These are phyloP conservation scores for Rhinopithecus roxellana DNA, from an alignment of 2,113 vertebrate genomes.

Conservation along the genomic window DNA sequence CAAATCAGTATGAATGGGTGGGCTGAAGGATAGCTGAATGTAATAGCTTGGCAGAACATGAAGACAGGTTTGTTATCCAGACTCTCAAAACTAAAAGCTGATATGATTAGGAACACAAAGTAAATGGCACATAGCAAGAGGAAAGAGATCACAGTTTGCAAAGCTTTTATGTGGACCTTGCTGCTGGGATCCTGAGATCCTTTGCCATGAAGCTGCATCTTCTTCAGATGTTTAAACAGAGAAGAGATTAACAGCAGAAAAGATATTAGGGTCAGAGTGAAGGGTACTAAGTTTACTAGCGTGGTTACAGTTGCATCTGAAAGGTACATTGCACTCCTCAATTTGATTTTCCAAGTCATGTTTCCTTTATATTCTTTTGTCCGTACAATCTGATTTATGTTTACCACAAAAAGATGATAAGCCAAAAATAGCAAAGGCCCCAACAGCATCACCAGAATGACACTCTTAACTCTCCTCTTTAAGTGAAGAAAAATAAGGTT, in stretches of 20 bases:
- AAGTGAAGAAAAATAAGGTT: slow-evolving; percentile 1
- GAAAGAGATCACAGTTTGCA: slow-evolving; percentile 54
- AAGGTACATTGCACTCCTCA: fast-evolving
- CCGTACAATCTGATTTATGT: fast-evolving
- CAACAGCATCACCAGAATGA: not conserved
- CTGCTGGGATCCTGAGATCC: not conserved
- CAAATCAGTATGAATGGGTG: too few species aligned
- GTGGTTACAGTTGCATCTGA: not conserved
- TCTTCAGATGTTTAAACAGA: slow-evolving; percentile 53
- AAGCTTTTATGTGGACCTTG: not conserved
- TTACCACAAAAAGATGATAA: fast-evolving
- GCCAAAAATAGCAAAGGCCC: not conserved
- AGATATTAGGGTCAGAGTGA: not conserved
- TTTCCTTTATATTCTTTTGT: not conserved
- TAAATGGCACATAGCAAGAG: not conserved
- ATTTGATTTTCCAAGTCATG: not conserved
- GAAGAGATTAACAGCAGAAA: slow-evolving; percentile 38
- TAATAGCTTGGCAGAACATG: too few species aligned
- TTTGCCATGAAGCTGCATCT: not conserved
- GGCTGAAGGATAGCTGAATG: too few species aligned
- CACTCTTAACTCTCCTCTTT: slow-evolving; percentile 25
- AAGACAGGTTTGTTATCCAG: fast-evolving
- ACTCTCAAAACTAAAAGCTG: not conserved
- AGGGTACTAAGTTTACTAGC: not conserved
- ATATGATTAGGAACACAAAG: not conserved